A percentile compares a stretch with the other conserved stretches of the same genome.
phyloP scores from a whole-genome alignment of 2,888 invertebrate genomes.

The Cantharis nigra region DNA sequence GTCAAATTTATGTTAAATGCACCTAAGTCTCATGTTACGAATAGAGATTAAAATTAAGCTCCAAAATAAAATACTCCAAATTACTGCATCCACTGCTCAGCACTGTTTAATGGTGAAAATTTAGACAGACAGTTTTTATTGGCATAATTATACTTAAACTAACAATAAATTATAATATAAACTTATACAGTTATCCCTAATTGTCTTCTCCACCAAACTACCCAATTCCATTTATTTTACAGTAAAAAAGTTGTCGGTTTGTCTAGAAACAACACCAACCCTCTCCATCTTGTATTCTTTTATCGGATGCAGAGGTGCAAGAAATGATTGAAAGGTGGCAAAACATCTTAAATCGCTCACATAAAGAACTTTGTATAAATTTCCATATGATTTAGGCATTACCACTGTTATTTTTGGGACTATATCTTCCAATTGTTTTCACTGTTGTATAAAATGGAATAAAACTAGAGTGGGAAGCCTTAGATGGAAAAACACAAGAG shows the following conservation, averaged over 20 bases:
- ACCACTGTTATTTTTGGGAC: no score
- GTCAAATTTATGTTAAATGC: slow-evolving; percentile 26
- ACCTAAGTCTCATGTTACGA: slow-evolving; percentile 13
- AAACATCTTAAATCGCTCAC: no score
- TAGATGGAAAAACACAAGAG: no score
- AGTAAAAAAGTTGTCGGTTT: background rate
- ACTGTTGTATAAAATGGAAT: no score
- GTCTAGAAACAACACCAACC: background rate
- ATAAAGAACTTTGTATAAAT: no score
- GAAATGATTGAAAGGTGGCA: no score
- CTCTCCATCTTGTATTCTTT: background rate
- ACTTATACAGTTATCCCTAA: background rate
- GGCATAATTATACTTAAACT: background rate
- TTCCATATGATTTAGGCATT: no score
- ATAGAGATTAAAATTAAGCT: slow-evolving; percentile 16
- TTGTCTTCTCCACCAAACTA: background rate
- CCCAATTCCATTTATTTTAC: no score
- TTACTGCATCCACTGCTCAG: background rate
- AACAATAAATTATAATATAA: background rate
- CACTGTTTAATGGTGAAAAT: background rate
- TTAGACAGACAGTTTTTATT: background rate
- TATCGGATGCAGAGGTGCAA: no score
- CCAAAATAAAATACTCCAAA: slow-evolving; percentile 13
- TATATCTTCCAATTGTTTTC: no score
- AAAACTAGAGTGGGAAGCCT: no score